A percentile compares a stretch with the other conserved stretches of the same genome.
Conservation (phyloP, 2,888 invertebrate species). For the Amorpha juglandis region DNA sequence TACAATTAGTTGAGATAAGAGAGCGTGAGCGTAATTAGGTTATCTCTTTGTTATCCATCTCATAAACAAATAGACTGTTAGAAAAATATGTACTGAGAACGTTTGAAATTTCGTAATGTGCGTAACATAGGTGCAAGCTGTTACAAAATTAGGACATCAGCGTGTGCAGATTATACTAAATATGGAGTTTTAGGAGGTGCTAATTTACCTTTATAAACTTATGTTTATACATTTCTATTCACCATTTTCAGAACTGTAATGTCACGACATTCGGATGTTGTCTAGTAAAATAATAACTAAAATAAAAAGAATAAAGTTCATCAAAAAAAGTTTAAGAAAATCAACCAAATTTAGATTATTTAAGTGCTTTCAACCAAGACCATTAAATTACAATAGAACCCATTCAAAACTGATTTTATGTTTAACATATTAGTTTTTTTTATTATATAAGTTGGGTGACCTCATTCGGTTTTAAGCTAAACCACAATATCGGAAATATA, state of each 20-base stretch:
- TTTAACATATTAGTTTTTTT: too few relatives aligned
- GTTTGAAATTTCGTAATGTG: conserved; percentile 29
- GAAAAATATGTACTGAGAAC: conserved; percentile 42
- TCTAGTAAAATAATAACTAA: too few relatives aligned
- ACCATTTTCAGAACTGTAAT: background rate
- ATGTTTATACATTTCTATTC: too few relatives aligned
- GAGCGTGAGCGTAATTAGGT: conserved; percentile 60
- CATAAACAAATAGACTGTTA: conserved; percentile 65
- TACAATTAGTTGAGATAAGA: conserved; percentile 64
- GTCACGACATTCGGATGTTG: background rate
- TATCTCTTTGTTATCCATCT: conserved; percentile 68
- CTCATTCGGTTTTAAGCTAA: background rate
- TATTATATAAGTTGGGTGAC: too few relatives aligned
- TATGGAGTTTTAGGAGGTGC: background rate
- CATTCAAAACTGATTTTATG: too few relatives aligned
- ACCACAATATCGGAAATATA: background rate
- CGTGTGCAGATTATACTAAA: conserved; percentile 10
- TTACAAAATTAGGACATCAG: conserved; percentile 15
- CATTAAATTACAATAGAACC: too few relatives aligned
- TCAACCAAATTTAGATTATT: too few relatives aligned
- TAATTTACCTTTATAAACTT: too few relatives aligned
- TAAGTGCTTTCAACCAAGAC: too few relatives aligned
- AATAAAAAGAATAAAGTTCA: too few relatives aligned
- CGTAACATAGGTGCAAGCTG: conserved; percentile 16
- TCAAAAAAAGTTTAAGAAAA: too few relatives aligned